Evolutionary conservation across 2,113 vertebrate genomes (phyloP).

Genomic region (Oncorhynchus tshawytscha): DNA sequence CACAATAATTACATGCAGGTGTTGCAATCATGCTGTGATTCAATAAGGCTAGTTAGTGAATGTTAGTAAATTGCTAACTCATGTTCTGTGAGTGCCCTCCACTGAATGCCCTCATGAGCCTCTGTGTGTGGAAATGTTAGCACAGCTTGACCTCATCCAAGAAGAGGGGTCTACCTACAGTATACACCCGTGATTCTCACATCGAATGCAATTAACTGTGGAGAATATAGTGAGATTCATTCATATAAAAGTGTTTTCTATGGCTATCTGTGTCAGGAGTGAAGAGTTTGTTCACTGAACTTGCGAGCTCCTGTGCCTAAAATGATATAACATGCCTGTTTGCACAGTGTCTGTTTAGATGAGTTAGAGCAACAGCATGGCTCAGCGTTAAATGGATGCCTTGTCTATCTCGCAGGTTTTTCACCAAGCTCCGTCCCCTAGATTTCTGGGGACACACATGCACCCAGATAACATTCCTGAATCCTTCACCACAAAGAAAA

Average conservation of each 20-base stretch:
- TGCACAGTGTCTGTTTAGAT: no score
- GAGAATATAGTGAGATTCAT: neutral
- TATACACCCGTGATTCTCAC: no score
- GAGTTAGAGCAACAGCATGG: neutral
- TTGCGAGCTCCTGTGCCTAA: neutral
- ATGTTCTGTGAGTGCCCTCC: no score
- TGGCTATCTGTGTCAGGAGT: neutral
- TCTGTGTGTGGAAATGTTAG: no score
- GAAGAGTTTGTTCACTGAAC: neutral
- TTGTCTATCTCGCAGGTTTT: constrained; percentile 30
- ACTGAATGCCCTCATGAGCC: no score
- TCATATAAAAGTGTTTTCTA: neutral
- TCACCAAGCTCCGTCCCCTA: constrained; percentile 47
- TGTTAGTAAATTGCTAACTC: no score
- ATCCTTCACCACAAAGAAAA: constrained; percentile 46
- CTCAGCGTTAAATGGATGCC: neutral
- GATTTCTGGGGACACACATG: constrained; percentile 63
- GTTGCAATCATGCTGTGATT: no score
- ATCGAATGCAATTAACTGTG: neutral
- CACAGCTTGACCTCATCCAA: no score
- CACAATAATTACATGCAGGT: no score
- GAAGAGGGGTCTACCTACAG: no score
- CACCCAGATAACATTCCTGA: constrained; percentile 62
- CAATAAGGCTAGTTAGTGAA: no score
- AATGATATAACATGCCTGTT: no score